phyloP scores from a whole-genome alignment of 2,113 vertebrate species.

The Bungarus multicinctus region DNA sequence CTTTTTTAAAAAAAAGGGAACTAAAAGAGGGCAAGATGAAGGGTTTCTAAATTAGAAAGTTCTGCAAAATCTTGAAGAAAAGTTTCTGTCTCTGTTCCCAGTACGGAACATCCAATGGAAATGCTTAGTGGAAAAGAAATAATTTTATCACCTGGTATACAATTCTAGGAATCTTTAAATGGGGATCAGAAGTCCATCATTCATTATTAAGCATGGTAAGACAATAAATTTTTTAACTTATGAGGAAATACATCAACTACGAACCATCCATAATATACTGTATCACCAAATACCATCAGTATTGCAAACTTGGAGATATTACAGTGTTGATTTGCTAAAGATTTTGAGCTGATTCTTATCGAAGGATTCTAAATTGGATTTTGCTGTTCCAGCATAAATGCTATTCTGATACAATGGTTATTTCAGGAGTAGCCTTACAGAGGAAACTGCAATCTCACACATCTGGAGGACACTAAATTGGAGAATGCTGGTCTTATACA shows the following conservation, averaged over 20 bases:
- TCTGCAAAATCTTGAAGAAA: background rate
- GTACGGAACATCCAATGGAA: background rate
- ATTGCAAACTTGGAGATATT: background rate
- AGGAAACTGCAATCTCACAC: background rate
- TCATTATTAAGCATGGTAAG: background rate
- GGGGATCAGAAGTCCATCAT: background rate
- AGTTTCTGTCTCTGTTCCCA: background rate
- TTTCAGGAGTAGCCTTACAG: background rate
- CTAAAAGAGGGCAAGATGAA: background rate
- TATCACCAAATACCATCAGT: background rate
- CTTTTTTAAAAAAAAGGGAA: background rate
- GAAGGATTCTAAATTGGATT: background rate
- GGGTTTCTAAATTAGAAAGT: background rate
- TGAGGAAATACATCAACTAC: background rate
- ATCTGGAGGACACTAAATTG: background rate
- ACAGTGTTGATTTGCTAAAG: background rate
- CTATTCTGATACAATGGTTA: background rate
- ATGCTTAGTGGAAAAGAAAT: background rate
- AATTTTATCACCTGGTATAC: background rate
- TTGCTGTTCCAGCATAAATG: background rate
- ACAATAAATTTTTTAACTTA: background rate
- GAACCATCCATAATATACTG: background rate
- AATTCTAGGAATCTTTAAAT: background rate
- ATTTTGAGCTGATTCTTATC: background rate
- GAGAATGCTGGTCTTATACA: conserved; percentile 13